Percentiles rank a stretch among this genome's conserved stretches.
Conservation (phyloP, 2,888 invertebrate species). For the Ctena decussata region DNA sequence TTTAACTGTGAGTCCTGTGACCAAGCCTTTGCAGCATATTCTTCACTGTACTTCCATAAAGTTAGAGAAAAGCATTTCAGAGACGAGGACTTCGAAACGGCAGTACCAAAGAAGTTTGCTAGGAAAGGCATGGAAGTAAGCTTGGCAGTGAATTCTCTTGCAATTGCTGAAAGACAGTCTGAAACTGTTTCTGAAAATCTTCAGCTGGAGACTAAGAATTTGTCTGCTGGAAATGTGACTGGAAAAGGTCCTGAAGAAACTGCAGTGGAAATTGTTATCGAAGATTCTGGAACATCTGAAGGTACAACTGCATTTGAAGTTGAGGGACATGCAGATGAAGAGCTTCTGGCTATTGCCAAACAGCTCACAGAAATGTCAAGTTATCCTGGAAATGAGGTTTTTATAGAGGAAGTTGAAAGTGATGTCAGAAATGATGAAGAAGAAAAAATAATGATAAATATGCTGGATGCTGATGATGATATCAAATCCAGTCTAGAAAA, state of each 20-base stretch:
- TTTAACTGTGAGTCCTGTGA: conserved; percentile 52
- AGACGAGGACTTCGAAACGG: conserved; percentile 10
- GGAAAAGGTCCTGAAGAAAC: neutral
- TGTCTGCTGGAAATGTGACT: neutral
- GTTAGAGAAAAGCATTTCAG: conserved; percentile 51
- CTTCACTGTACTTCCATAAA: conserved; percentile 59
- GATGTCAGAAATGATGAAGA: conserved; percentile 32
- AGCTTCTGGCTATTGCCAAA: conserved; percentile 57
- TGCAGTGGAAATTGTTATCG: neutral
- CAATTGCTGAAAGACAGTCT: neutral
- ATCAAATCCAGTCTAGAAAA: neutral
- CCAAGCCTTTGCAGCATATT: conserved; percentile 44
- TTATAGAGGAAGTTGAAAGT: neutral
- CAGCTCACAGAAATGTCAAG: conserved; percentile 60
- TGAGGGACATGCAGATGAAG: conserved; percentile 47
- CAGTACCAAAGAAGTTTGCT: neutral
- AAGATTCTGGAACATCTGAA: neutral
- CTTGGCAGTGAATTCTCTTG: neutral
- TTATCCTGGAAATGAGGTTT: conserved; percentile 16
- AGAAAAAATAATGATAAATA: conserved; percentile 59
- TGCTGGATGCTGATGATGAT: conserved; percentile 62
- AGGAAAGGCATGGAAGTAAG: neutral
- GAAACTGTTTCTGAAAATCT: neutral
- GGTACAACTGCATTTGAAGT: neutral
- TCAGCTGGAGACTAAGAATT: neutral